Conservation (phyloP, 2,888 invertebrate genomes). For the Argynnis bischoffii region DNA sequence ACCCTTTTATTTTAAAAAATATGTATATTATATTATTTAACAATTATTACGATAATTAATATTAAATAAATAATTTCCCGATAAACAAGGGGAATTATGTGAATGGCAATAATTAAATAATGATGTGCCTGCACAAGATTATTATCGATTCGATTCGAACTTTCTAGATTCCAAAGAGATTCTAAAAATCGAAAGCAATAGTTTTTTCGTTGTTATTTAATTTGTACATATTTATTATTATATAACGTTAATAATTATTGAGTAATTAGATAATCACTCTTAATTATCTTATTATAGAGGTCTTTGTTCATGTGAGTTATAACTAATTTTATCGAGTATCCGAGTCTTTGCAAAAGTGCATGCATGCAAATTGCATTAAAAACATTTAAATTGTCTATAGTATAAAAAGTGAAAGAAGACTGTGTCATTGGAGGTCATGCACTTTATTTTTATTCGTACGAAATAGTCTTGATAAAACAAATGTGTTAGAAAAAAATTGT, state of each 20-base stretch:
- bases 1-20: too few species aligned
- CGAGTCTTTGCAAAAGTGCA: slow-evolving; percentile 19
- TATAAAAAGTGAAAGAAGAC: slow-evolving; percentile 71
- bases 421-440: slow-evolving; percentile 76
- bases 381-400: slow-evolving; percentile 42
- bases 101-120: slow-evolving; percentile 1
- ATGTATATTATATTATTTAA: too few species aligned
- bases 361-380: slow-evolving; percentile 37
- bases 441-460: slow-evolving; percentile 76
- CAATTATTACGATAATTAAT: too few species aligned
- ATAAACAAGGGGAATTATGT: neutral
- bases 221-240: too few species aligned
- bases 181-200: too few species aligned
- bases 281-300: neutral
- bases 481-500: slow-evolving; percentile 37
- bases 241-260: too few species aligned
- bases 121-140: neutral
- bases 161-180: slow-evolving; percentile 5
- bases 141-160: slow-evolving; percentile 17
- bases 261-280: too few species aligned
- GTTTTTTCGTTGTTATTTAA: too few species aligned
- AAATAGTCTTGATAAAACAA: slow-evolving; percentile 39
- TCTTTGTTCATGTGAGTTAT: too few species aligned
- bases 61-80: neutral
- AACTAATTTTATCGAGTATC: slow-evolving; percentile 3